Evolutionary conservation across 1,140 invertebrate species (phyloP), one percentile per base, ranked within the genome.

Genomic region (Microplitis mediator): DNA sequence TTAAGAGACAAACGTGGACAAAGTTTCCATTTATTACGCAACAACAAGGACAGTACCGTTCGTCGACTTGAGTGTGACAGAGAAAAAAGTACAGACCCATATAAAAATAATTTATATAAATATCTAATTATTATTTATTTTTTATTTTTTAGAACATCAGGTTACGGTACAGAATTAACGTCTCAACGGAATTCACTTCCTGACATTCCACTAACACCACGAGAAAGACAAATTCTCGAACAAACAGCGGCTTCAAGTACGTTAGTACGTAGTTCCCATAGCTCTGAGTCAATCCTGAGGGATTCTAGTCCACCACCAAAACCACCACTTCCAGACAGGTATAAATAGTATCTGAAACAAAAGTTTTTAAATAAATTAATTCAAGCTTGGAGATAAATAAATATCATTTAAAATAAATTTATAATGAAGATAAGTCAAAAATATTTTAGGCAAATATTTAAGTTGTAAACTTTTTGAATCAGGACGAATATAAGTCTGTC

Each of bases 131-230:
- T 58, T 45, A 58, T 52, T 56, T 63, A 34, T 62, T 68, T 31
- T 52, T 9, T 45, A 8, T 34, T 31, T 77, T 79, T 4, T 78
- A 87, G 86, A 76, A 83, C 82, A 60, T 86, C 86, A 50, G 84
- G 85, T 58, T 87, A 86, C 66, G 81, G 79, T 69, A 83, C 83
- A 54, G 86, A 87, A 74, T 39, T 87, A 32, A 79, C 84, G 34
- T 77, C 88, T 39, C 90, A 92, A 80, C 86, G 91, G 77, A 91
- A 89, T 79, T 93, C 92, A 51, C 84, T 93, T 63, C 92, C 92
- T 61, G 95, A 97, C 86, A 96, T 97, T 76, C 92, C 93, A 4
- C 80, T 95, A 73, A 95, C 93, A 75, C 93, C 93, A 23, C 90
- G 92, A 69, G 92, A 93, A 84, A 87, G 91, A 60, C 90, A 92